phyloP scores from a whole-genome alignment of 2,113 vertebrate genomes.

The Electrona antarctica region DNA sequence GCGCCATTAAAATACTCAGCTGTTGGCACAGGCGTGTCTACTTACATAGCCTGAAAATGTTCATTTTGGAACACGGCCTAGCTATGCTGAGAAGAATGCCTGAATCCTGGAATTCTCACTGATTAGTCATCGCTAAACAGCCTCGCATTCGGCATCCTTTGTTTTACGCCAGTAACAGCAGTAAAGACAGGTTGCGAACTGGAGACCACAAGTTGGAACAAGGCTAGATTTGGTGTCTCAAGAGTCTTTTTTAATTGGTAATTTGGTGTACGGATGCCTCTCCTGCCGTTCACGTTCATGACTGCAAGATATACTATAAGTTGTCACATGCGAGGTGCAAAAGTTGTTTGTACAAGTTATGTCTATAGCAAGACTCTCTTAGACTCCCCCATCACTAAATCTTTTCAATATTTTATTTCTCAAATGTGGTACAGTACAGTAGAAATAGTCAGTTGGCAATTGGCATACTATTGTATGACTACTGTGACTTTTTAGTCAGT shows the following conservation, averaged over 20 bases:
- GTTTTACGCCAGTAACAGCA: conserved; percentile 25
- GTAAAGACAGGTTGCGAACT: conserved; percentile 9
- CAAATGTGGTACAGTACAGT: no score
- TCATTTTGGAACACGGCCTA: conserved; percentile 6
- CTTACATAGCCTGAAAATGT: conserved; percentile 30
- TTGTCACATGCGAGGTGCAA: not conserved
- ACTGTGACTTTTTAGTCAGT: no score
- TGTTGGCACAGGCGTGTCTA: not conserved
- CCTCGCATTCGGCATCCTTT: conserved; percentile 15
- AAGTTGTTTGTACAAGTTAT: no score
- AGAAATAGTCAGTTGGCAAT: no score
- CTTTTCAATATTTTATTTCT: no score
- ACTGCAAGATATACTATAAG: not conserved
- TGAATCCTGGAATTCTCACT: conserved; percentile 37
- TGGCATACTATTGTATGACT: no score
- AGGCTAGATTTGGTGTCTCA: not conserved
- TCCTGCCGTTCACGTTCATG: conserved; percentile 1
- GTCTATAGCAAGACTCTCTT: not conserved
- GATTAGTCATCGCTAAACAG: conserved; percentile 45
- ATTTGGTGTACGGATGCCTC: not conserved
- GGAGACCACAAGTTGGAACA: not conserved
- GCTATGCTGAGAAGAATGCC: conserved; percentile 33
- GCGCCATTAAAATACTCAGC: not conserved
- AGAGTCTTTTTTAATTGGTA: not conserved
- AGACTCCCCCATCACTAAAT: no score